Base-by-base conservation (phyloP, 2,888 invertebrate genomes). In the Drosophila percnosoma region DNA sequence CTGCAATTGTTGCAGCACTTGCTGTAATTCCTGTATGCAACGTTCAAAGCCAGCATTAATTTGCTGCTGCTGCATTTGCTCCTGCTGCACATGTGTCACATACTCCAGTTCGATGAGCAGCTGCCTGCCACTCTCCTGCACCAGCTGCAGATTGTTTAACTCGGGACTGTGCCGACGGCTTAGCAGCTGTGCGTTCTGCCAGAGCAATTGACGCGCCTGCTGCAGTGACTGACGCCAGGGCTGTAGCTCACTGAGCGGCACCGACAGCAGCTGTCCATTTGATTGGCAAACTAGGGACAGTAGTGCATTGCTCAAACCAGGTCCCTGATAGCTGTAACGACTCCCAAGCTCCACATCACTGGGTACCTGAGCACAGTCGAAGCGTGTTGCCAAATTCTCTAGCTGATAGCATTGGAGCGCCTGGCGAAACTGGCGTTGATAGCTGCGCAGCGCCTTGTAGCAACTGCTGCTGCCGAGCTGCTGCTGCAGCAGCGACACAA, bases 181-280 rank as follows among this genome's bases (percentile, higher is more conserved):
- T 63, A 91, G 68, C 0, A 93, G 58, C 6, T 65, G 34, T 0
- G 87, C 74, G 76, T 95, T 95, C 49, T 95, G 87, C 69, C 96
- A 96, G 74, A 95, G 91, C 4, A 95, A 85, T 87, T 94, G 93
- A 83, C 84, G 93, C 13, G 93, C 85, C 51, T 91, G 65, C 13
- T 91, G 83, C 29, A 93, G 73, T 2, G 91, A 81, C 1, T 63
- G 62, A 40, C 90, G 91, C 92, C 92, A 92, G 3, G 80, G 74
- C 45, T 85, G 80, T 45, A 93, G 64, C 40, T 93, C 91, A 27
- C 82, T 90, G 0, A 93, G 76, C 1, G 92, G 89, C 36, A 92
- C 91, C 2, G 90, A 76, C 24, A 90, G 90, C 31, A 92, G 78
- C 18, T 79, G 69, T 4, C 93, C 93, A 75, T 89, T 89, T 8